Evolutionary conservation across 2,797 vertebrate genomes (phyloP).

Genomic region (Buphagus erythrorhynchus): DNA sequence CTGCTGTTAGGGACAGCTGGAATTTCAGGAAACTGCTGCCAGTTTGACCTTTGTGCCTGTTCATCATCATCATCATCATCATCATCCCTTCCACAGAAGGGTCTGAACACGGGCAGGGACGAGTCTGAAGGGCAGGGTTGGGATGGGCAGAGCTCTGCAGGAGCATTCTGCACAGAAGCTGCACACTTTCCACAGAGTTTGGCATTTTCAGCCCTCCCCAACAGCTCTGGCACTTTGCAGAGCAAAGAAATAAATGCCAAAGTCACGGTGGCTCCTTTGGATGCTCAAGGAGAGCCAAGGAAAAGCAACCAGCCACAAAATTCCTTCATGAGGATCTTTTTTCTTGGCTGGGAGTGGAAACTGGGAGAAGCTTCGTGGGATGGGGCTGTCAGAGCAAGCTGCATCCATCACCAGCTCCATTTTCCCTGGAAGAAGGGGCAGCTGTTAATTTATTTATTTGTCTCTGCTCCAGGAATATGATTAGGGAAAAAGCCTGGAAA

Average conservation of each 20-base stretch:
- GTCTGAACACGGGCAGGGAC: not conserved
- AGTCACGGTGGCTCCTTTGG: not conserved
- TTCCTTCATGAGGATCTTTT: not conserved
- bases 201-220: not conserved
- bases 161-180: not conserved
- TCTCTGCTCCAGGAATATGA: not conserved
- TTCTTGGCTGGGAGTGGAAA: not conserved
- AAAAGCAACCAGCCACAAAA: not conserved
- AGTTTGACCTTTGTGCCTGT: not conserved
- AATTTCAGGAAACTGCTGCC: not conserved
- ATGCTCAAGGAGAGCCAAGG: not conserved
- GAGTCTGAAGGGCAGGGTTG: not conserved
- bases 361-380: not conserved
- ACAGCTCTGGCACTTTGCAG: not conserved
- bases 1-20: not conserved
- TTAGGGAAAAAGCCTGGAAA: not conserved
- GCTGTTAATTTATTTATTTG: not conserved
- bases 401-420: not conserved
- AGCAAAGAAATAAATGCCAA: not conserved
- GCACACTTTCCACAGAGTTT: not conserved
- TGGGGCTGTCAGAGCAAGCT: not conserved
- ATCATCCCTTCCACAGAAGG: not conserved
- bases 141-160: not conserved
- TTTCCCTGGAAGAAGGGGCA: not conserved
- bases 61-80: not conserved